Base-by-base conservation (phyloP, 1,140 invertebrate genomes). In the Marisa cornuarietis region DNA sequence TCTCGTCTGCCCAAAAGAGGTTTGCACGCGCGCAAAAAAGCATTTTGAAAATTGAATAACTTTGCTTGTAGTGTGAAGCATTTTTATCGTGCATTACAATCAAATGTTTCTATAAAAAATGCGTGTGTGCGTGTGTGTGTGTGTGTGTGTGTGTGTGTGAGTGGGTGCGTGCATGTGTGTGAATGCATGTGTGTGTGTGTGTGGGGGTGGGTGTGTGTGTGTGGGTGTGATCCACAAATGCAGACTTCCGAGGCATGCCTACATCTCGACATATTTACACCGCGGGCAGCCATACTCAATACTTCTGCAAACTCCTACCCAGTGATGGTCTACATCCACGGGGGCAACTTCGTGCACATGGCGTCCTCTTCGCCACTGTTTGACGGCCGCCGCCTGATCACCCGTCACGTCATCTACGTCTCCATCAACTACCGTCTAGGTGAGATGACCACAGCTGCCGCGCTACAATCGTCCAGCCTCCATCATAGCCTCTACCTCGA, bases 341-440 rank as follows among this genome's bases (percentile, higher is more conserved):
- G 87, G 5, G 87, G 87, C 11, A 84, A 85, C 75, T 88, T 87
- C 76, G 81, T 81, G n/a, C 82, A 81, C 73, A 83, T 87, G 77
- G 82, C 83, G n/a, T 81, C 76, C 3, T 72, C 62, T n/a, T 82
- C 81, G 54, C 79, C 79, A 13, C 89, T 88, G 14, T 88, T 79
- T 42, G 82, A 87, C 51, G 91, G 88, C 16, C 85, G 88, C 66
- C 80, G 85, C 26, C 78, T 92, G 52, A 85, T 87, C 9, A 88
- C 88, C 74, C 82, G 88, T 31, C 87, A 92, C 72, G 86, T 93
- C 9, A 88, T 93, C 24, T 86, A 92, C 0, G 91, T 93, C 22
- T 92, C 90, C 18, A 87, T 93, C 13, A 93, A 93, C 82, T 93
- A 93, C 82, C 87, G 92, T 71, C 87, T 93, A 88, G 84, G 92